Evolutionary conservation across 2,797 vertebrate species (phyloP).

Genomic region (Allenopithecus nigroviridis): DNA sequence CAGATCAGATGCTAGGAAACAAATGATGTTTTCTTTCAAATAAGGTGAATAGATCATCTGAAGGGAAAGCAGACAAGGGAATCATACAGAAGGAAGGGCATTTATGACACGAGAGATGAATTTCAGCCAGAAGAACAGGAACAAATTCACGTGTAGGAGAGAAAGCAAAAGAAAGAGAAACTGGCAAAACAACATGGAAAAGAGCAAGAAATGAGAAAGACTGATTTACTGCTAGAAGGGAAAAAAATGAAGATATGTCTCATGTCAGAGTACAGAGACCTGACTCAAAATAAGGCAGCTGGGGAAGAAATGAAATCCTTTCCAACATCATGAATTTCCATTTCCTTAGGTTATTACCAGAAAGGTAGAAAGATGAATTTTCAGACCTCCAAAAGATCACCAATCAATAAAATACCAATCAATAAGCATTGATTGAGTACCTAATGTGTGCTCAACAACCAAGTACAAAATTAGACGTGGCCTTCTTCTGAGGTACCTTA

Average conservation of each 20-base stretch:
- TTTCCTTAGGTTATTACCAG: background rate
- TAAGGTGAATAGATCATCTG: constrained; percentile 49
- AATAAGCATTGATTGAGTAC: background rate
- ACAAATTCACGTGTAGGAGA: background rate
- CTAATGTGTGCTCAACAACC: background rate
- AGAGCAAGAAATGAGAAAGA: constrained; percentile 23
- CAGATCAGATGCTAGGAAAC: constrained; percentile 35
- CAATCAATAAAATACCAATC: constrained; percentile 20
- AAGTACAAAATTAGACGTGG: background rate
- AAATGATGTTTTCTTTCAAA: constrained; percentile 51
- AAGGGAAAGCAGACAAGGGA: constrained; percentile 9
- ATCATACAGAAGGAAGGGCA: constrained; percentile 23
- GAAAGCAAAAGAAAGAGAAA: background rate
- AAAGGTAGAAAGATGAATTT: constrained; percentile 30
- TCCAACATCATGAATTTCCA: background rate
- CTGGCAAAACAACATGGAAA: constrained; percentile 8
- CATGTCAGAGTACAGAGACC: background rate
- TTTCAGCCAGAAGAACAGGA: constrained; percentile 35
- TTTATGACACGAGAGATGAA: constrained; percentile 9
- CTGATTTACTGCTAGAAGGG: background rate
- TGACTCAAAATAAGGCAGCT: background rate
- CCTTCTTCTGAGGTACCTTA: background rate
- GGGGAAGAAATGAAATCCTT: background rate
- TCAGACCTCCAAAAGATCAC: constrained; percentile 15
- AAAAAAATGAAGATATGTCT: background rate